Base-by-base conservation (phyloP, 2,797 vertebrate genomes). In the Manis crassicaudata region DNA sequence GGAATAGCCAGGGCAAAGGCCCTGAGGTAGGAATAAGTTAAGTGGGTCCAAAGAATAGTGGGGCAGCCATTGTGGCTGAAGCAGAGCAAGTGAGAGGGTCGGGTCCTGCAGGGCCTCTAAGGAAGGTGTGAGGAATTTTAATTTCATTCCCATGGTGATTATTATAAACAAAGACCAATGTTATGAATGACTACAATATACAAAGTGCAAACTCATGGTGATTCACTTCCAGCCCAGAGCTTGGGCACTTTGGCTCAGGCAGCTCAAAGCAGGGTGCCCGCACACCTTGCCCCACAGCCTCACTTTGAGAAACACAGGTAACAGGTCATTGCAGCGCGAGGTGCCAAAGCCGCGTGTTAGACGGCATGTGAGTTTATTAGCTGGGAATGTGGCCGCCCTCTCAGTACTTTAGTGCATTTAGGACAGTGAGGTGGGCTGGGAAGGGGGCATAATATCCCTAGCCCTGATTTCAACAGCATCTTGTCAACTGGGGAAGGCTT, bases 181-280 rank as follows among this genome's bases (percentile, higher is more conserved):
- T n/a, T 35, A 6, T 18, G 81, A 79, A 70, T 46, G 88, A 79
- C 75, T 37, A 5, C 40, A 5, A 3, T 3, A 27, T 17, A 2
- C 46, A 27, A 70, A 83, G 63, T 70, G 88, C 91, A 87, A 18
- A 90, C 70, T 92, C 91, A 68, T 2, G 4, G 32, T 83, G 94
- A 87, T 86, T 92, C 91, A 65, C 27, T 8, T 58, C 23, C 62
- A 58, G 46, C 23, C 46, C 63, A 1, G 70, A 70, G 27, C 46
- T 17, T 6, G 21, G 67, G 83, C 62, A 1, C 56, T 72, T 3
- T 46, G 76, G 83, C 18, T 8, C 43, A 3, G 88, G 43, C 17
- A 18, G 3, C 88, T 70, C 13, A 2, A 16, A 9, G 27, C 65
- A 43, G 52, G 73, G 43, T 63, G n/a, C 58, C 76, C 83, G 88